Conservation (phyloP, 2,888 invertebrate genomes). For the Trichopria drosophilae region DNA sequence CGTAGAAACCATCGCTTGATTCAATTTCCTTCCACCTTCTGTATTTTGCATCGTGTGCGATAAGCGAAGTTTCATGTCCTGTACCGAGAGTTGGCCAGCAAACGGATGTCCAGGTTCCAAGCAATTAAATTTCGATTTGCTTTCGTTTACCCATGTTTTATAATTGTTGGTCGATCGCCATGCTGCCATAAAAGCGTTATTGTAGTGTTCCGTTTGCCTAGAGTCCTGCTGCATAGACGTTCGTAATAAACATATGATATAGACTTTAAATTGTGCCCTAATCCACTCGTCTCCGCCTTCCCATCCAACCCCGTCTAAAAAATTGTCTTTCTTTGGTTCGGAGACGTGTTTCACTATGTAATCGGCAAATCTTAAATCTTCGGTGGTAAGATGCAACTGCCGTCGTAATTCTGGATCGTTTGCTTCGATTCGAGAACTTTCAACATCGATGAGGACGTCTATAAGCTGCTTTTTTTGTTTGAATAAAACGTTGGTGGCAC, state of each 20-base stretch:
- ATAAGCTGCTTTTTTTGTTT: constrained; percentile 91
- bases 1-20: constrained; percentile 89
- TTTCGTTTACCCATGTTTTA: constrained; percentile 74
- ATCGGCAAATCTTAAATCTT: constrained; percentile 94
- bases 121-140: constrained; percentile 51
- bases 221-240: constrained; percentile 76
- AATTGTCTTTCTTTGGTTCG: constrained; percentile 68
- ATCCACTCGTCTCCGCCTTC: constrained; percentile 98
- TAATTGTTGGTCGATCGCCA: constrained; percentile 90
- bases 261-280: constrained; percentile 88
- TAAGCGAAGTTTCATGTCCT: constrained; percentile 89
- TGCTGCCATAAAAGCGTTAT: constrained; percentile 77
- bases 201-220: constrained; percentile 86
- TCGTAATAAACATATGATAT: constrained; percentile 78
- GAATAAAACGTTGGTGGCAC: constrained; percentile 98
- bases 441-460: constrained; percentile 89
- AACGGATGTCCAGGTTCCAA: constrained; percentile 84
- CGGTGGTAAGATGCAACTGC: constrained; percentile 86
- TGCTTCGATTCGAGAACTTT: constrained; percentile 82
- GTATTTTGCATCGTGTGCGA: constrained; percentile 94
- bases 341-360: constrained; percentile 78
- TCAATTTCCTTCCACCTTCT: constrained; percentile 89
- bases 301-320: constrained; percentile 75
- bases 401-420: constrained; percentile 77
- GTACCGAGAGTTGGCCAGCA: constrained; percentile 89